Percentiles rank a stretch among this genome's conserved stretches.
Conservation (phyloP, 2,888 invertebrate genomes). For the Didymodactylos carnosus region DNA sequence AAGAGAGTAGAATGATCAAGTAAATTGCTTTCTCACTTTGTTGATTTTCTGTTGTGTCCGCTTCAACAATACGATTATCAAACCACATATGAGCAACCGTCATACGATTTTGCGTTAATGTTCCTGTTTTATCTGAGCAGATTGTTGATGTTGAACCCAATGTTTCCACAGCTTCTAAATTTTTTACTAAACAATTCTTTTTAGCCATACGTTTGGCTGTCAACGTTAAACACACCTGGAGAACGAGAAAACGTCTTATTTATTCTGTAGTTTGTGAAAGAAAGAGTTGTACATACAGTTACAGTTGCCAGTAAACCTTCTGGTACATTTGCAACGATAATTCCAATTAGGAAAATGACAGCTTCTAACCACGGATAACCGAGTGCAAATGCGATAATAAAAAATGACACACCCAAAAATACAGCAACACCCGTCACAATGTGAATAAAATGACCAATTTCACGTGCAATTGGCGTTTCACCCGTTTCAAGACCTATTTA, state of each 20-base stretch:
- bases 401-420: conserved; percentile 68
- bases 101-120: conserved; percentile 94
- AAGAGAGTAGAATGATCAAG: too few species aligned
- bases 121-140: conserved; percentile 99
- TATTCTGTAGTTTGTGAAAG: neutral
- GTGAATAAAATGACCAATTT: conserved; percentile 96
- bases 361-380: conserved; percentile 98
- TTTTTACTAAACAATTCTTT: conserved; percentile 95
- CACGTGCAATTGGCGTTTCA: conserved; percentile 92
- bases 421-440: conserved; percentile 74
- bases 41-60: conserved; percentile 95
- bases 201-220: conserved; percentile 98
- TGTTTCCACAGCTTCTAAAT: conserved; percentile 95
- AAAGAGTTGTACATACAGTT: conserved; percentile 47
- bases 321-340: conserved; percentile 97
- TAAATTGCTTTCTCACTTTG: conserved; percentile 49
- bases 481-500: conserved; percentile 51
- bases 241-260: neutral
- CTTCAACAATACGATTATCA: conserved; percentile 92
- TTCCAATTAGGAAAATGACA: conserved; percentile 88
- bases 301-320: conserved; percentile 95
- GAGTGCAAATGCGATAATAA: conserved; percentile 81
- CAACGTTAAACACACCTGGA: conserved; percentile 48
- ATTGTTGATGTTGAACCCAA: conserved; percentile 95
- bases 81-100: conserved; percentile 99